Conservation (phyloP, 2,797 vertebrate genomes). For the Trachurus trachurus region DNA sequence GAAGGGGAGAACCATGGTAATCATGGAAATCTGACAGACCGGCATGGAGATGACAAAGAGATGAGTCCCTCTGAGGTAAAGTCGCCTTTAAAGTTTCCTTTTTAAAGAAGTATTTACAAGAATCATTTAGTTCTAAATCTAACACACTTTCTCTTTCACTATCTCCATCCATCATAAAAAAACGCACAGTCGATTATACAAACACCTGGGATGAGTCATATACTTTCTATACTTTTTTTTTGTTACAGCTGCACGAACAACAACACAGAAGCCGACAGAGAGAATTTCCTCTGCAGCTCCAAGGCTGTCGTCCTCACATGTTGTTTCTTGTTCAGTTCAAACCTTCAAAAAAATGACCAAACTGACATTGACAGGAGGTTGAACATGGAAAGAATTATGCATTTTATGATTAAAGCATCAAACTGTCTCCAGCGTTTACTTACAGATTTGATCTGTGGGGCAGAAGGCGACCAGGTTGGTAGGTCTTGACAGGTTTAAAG, state of each 20-base stretch:
- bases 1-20: conserved; percentile 69
- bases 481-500: no score
- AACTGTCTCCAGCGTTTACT: no score
- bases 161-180: neutral
- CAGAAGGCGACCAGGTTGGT: no score
- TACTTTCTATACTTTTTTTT: no score
- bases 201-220: no score
- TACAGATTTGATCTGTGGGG: no score
- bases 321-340: neutral
- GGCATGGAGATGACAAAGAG: conserved; percentile 69
- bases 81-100: no score
- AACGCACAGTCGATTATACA: neutral
- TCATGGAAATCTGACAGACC: conserved; percentile 71
- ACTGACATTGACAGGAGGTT: neutral
- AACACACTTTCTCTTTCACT: neutral
- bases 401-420: neutral
- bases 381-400: no score
- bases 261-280: neutral
- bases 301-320: neutral
- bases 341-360: neutral
- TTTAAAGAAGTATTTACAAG: conserved; percentile 21
- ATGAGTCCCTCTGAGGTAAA: no score
- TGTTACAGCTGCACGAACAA: neutral
- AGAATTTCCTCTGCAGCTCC: neutral
- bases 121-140: conserved; percentile 16